phyloP scores from a whole-genome alignment of 2,888 invertebrate species.

The Caenorhabditis sp. region DNA sequence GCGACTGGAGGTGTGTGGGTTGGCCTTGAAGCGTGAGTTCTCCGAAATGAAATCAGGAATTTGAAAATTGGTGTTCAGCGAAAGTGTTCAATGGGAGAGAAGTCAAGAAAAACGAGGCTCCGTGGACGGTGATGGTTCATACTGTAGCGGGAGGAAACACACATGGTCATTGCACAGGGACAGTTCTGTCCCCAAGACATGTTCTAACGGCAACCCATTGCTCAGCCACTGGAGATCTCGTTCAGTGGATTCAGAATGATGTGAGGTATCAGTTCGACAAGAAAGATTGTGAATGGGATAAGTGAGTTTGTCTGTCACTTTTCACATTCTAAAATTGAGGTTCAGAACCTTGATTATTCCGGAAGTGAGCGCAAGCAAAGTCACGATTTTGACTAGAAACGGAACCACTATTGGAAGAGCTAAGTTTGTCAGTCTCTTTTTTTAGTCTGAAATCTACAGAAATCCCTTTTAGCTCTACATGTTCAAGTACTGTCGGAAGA shows the following conservation, averaged over 20 bases:
- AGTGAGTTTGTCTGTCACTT: neutral
- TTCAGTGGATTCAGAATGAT: neutral
- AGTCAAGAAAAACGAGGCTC: slow-evolving; percentile 4
- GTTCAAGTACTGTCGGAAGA: neutral
- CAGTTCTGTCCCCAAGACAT: slow-evolving; percentile 16
- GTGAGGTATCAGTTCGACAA: neutral
- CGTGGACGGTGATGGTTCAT: slow-evolving; percentile 24
- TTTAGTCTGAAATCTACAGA: too few relatives aligned
- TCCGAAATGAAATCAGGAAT: neutral
- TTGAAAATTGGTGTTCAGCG: too few relatives aligned
- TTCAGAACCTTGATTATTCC: neutral
- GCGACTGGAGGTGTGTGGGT: slow-evolving; percentile 22
- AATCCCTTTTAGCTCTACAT: neutral
- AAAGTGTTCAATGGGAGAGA: slow-evolving; percentile 33
- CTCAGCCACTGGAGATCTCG: neutral
- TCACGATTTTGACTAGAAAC: neutral
- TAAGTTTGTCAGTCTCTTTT: neutral
- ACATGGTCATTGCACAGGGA: slow-evolving; percentile 10
- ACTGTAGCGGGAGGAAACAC: neutral
- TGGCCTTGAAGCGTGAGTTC: neutral
- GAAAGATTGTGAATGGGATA: neutral
- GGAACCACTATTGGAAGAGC: neutral
- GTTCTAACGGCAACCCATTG: slow-evolving; percentile 7
- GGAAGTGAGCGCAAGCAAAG: slow-evolving; percentile 10
- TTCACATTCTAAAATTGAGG: neutral